phyloP scores from a whole-genome alignment of 1,140 invertebrate genomes.

The Polypedilum vanderplanki region DNA sequence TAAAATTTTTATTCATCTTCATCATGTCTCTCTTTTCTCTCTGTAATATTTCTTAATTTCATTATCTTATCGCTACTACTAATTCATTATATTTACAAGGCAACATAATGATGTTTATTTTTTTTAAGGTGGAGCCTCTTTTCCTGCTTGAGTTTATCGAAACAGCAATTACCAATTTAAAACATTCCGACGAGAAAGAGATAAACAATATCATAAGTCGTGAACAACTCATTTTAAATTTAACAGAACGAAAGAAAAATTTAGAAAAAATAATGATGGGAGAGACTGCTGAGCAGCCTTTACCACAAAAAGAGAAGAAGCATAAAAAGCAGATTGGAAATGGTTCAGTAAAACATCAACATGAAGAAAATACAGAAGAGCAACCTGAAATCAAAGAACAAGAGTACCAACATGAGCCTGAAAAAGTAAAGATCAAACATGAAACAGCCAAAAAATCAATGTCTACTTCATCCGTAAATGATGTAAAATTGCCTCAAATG shows the following conservation, averaged over 20 bases:
- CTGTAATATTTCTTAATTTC: too few relatives aligned
- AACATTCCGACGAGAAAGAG: constrained; percentile 44
- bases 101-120: not conserved
- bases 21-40: too few relatives aligned
- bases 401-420: not conserved
- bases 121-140: constrained; percentile 54
- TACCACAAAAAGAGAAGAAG: not conserved
- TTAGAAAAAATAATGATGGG: constrained; percentile 36
- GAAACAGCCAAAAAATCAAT: constrained; percentile 33
- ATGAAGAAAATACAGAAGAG: constrained; percentile 36
- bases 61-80: too few relatives aligned
- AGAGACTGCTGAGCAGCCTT: not conserved
- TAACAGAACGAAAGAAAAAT: constrained; percentile 57
- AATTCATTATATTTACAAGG: too few relatives aligned
- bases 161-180: constrained; percentile 57
- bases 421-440: not conserved
- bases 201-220: constrained; percentile 47
- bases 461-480: constrained; percentile 41
- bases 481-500: constrained; percentile 33
- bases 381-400: not conserved
- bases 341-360: constrained; percentile 38
- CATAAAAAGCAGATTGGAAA: constrained; percentile 35
- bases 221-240: constrained; percentile 55
- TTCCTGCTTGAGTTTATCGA: constrained; percentile 64
- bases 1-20: constrained; percentile 4